Evolutionary conservation across 2,888 invertebrate species (phyloP), one percentile per base, ranked within the genome.

Genomic region (Drosophila limbata): DNA sequence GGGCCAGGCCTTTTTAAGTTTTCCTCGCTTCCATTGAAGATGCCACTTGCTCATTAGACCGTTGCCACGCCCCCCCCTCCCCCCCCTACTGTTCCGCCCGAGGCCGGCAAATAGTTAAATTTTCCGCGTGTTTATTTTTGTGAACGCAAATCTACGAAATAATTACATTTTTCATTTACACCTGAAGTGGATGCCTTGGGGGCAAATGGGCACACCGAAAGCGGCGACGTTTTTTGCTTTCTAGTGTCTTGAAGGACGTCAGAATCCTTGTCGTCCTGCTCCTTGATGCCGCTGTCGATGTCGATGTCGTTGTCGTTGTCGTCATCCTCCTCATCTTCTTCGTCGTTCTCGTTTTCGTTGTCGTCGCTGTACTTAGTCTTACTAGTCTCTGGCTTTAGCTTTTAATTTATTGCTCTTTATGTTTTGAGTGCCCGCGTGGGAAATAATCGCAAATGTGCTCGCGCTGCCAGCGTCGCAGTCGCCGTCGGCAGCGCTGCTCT

Each of bases 341-440:
- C 31, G 6, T 51, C 39, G 31, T 21, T 33, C 10, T 45, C 37
- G 33, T 61, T 72, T 44, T 69, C 61, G 64, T 50, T 69, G 28
- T 63, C 71, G 42, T 69, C 62, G 35, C 65, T 65, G 71, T 64
- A 73, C 62, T 63, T 67, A 73, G 75, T 73, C 67, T 62, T 66
- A 71, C 67, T 69, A 73, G 72, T 76, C 79, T 55, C 69, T 66
- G 73, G 71, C 85, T 82, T 84, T 77, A 64, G 73, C 88, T 79
- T 84, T 84, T 90, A 90, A 88, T 88, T 88, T 88, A 88, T 90
- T 90, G 90, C 90, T 86, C 75, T 84, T 90, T 90, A 90, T 84
- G 80, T 82, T 88, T 90, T 88, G 90, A 88, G 88, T 88, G 87
- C 81, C 83, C 88, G 87, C 88, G 82, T 90, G 88, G 88, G 90